Percentiles rank a stretch among this genome's conserved stretches.
These are phyloP conservation scores for Iguana delicatissima DNA, from an alignment of 2,797 vertebrate species.

Conservation along the genomic window DNA sequence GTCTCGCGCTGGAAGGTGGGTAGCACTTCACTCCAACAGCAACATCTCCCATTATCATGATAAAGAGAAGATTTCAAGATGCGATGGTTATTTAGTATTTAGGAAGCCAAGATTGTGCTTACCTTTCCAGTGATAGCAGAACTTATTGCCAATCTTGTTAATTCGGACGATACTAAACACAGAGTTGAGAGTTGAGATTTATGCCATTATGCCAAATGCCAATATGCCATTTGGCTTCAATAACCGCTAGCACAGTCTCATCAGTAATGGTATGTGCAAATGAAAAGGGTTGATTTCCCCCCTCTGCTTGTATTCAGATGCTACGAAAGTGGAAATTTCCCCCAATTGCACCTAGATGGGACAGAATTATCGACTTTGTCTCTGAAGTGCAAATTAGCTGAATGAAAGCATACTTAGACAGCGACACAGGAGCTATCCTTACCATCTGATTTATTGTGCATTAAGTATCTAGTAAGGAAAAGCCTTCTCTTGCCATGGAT, in stretches of 20 bases:
- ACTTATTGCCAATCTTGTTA: conserved; percentile 70
- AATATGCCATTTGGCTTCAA: conserved; percentile 60
- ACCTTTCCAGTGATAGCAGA: conserved; percentile 64
- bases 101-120: conserved; percentile 55
- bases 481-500: conserved; percentile 72
- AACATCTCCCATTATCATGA: background rate
- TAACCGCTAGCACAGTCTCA: background rate
- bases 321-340: conserved; percentile 77
- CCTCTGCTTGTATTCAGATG: conserved; percentile 76
- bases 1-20: background rate
- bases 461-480: conserved; percentile 76
- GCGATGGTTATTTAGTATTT: conserved; percentile 33
- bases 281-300: conserved; percentile 65
- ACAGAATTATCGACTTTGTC: conserved; percentile 80
- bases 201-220: conserved; percentile 35
- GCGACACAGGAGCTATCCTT: conserved; percentile 71
- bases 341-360: conserved; percentile 77
- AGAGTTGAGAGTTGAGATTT: conserved; percentile 54
- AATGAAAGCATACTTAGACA: conserved; percentile 77
- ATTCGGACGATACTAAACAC: conserved; percentile 42
- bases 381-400: conserved; percentile 84
- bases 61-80: conserved; percentile 36
- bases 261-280: conserved; percentile 52
- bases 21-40: conserved; percentile 14
- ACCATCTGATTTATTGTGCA: conserved; percentile 73